phyloP scores from a whole-genome alignment of 2,113 vertebrate genomes.

The Pluvialis apricaria region DNA sequence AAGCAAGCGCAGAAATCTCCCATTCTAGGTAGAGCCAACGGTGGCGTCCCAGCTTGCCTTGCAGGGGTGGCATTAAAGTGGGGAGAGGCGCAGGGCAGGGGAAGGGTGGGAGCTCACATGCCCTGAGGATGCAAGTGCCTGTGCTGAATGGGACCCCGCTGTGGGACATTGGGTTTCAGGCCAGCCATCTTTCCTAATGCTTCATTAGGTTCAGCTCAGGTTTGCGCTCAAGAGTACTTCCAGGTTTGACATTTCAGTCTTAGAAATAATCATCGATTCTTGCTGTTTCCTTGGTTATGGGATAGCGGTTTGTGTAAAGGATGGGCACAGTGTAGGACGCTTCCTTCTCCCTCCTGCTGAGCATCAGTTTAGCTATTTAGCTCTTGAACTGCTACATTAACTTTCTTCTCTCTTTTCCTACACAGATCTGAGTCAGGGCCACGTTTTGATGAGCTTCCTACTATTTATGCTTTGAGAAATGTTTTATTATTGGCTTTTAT shows the following conservation, averaged over 20 bases:
- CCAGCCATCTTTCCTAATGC: neutral
- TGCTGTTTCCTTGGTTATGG: neutral
- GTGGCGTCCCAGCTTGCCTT: neutral
- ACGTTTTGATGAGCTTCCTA: neutral
- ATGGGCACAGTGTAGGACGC: neutral
- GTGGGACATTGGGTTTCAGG: neutral
- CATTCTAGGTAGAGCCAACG: accelerated
- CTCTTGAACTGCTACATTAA: neutral
- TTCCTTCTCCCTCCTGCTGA: neutral
- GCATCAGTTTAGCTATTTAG: neutral
- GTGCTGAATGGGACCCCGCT: accelerated
- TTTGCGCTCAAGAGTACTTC: neutral
- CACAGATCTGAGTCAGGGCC: neutral
- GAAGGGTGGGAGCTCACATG: neutral
- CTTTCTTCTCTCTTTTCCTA: neutral
- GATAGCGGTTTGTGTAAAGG: neutral
- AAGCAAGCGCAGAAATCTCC: neutral
- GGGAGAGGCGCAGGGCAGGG: neutral
- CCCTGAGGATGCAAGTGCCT: neutral
- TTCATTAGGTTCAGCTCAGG: neutral
- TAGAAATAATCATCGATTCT: accelerated
- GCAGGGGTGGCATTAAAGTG: neutral
- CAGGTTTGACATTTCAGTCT: neutral
- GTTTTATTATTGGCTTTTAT: slow-evolving; percentile 38
- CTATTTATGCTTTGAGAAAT: slow-evolving; percentile 2